A percentile compares a stretch with the other conserved stretches of the same genome.
These are phyloP conservation scores for Darwinula stevensoni DNA, from an alignment of 2,888 invertebrate genomes.

Conservation along the genomic window DNA sequence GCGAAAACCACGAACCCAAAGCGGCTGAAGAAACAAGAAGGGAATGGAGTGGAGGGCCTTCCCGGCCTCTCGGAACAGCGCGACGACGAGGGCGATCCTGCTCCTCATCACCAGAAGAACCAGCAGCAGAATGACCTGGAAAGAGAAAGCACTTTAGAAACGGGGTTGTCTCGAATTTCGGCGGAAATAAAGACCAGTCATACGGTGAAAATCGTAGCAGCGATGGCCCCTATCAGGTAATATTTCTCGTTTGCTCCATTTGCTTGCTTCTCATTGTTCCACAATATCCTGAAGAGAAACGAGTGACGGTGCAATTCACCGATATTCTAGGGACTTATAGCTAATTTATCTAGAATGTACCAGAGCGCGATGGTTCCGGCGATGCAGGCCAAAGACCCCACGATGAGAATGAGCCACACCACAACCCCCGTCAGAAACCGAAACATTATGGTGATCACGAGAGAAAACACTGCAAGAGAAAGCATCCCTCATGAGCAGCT, in stretches of 20 bases:
- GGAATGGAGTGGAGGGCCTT: slow-evolving; percentile 31
- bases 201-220: slow-evolving; percentile 26
- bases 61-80: slow-evolving; percentile 31
- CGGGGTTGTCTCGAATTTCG: not conserved
- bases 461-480: slow-evolving; percentile 3
- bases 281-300: no score
- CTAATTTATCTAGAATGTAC: slow-evolving; percentile 13
- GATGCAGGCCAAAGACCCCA: slow-evolving; percentile 21
- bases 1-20: slow-evolving; percentile 21
- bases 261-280: no score
- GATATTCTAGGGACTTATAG: slow-evolving; percentile 4
- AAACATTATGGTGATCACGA: slow-evolving; percentile 21
- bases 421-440: slow-evolving; percentile 25
- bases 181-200: slow-evolving; percentile 8
- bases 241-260: slow-evolving; percentile 15
- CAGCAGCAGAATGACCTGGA: slow-evolving; percentile 20
- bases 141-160: not conserved
- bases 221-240: slow-evolving; percentile 26
- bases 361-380: slow-evolving; percentile 27
- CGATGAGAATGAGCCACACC: slow-evolving; percentile 28
- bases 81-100: slow-evolving; percentile 27
- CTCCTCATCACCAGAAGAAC: slow-evolving; percentile 28
- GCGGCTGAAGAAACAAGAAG: slow-evolving; percentile 25
- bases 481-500: no score
- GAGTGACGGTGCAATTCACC: no score